Evolutionary conservation across 2,113 vertebrate genomes (phyloP).

Genomic region (Poeciliopsis prolifica): DNA sequence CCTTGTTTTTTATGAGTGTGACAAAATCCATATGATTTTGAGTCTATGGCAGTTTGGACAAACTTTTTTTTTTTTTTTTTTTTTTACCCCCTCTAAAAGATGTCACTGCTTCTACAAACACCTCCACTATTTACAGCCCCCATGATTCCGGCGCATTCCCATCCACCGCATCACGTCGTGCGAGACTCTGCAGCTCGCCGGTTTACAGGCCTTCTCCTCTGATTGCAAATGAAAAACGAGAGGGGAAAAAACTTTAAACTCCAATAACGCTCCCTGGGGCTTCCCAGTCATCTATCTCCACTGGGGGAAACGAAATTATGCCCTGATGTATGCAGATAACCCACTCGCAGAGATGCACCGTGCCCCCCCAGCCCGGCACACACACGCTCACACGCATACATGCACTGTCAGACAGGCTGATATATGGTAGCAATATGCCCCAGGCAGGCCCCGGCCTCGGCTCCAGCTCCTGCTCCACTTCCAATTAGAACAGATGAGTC

Average conservation of each 20-base stretch:
- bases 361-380: conserved; percentile 22
- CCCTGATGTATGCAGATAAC: conserved; percentile 79
- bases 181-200: conserved; percentile 31
- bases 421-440: conserved; percentile 85
- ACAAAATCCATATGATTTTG: neutral
- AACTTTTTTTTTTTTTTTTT: conserved; percentile 36
- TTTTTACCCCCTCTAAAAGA: conserved; percentile 10
- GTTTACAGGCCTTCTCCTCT: conserved; percentile 50
- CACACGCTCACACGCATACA: conserved; percentile 6
- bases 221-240: conserved; percentile 68
- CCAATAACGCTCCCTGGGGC: conserved; percentile 73
- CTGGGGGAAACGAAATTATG: conserved; percentile 77
- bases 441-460: conserved; percentile 71
- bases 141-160: conserved; percentile 7
- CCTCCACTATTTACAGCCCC: conserved; percentile 19
- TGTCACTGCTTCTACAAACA: neutral
- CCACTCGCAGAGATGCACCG: conserved; percentile 49
- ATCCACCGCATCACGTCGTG: conserved; percentile 9
- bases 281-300: conserved; percentile 75
- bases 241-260: conserved; percentile 75
- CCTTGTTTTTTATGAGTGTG: conserved; percentile 27
- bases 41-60: conserved; percentile 10
- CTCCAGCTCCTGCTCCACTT: conserved; percentile 67
- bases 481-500: conserved; percentile 83
- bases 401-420: conserved; percentile 76